These are phyloP conservation scores for Mythimna vitellina DNA, from an alignment of 2,888 invertebrate species.

Conservation along the genomic window DNA sequence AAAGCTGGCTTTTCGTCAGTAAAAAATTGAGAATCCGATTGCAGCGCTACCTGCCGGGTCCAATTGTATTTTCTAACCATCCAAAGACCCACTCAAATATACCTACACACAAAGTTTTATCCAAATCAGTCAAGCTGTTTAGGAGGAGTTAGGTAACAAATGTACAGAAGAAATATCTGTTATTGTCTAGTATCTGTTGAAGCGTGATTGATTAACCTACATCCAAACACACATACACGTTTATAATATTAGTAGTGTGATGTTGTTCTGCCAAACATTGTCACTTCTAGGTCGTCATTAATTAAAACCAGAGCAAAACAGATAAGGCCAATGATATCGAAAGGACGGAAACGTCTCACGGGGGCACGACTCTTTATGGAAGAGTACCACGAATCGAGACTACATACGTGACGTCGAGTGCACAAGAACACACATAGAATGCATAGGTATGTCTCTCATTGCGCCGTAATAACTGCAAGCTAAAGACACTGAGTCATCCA, in stretches of 20 bases:
- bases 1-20: too few species aligned
- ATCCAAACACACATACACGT: conserved; percentile 2
- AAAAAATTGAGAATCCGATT: too few species aligned
- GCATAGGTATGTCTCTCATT: conserved; percentile 23
- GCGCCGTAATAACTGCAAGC: conserved; percentile 39
- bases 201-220: not conserved
- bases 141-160: too few species aligned
- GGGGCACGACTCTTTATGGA: conserved; percentile 47
- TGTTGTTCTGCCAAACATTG: not conserved
- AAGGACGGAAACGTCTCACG: conserved; percentile 29
- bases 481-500: conserved; percentile 49
- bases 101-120: too few species aligned
- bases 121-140: too few species aligned
- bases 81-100: too few species aligned
- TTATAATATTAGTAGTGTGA: not conserved
- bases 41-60: too few species aligned
- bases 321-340: conserved; percentile 43
- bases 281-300: conserved; percentile 32
- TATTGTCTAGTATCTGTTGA: too few species aligned
- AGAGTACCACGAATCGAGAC: conserved; percentile 44
- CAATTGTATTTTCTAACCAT: too few species aligned
- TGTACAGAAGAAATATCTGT: too few species aligned
- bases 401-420: conserved; percentile 32
- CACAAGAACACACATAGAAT: conserved; percentile 3
- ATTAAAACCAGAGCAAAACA: conserved; percentile 43